Conservation (phyloP, 2,797 vertebrate genomes). For the Acanthornis magna region DNA sequence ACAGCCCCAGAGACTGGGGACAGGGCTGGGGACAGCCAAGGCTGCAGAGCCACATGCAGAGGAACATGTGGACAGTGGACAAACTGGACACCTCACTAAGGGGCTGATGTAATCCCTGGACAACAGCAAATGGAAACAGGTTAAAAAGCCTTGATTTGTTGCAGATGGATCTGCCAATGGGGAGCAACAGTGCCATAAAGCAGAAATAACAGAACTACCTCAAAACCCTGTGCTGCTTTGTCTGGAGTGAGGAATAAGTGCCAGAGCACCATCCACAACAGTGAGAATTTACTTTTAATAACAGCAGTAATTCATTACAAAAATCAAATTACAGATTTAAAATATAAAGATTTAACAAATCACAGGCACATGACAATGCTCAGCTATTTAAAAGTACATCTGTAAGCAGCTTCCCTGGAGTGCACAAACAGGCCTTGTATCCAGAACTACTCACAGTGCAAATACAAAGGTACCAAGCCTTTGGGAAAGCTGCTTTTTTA, state of each 20-base stretch:
- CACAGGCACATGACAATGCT: background rate
- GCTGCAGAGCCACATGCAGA: background rate
- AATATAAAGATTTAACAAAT: background rate
- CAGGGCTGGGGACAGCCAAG: background rate
- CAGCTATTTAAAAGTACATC: background rate
- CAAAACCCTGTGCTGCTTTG: background rate
- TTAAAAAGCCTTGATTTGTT: background rate
- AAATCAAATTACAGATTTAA: background rate
- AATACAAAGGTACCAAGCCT: background rate
- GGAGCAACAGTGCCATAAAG: background rate
- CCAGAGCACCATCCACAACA: background rate
- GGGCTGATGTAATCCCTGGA: background rate
- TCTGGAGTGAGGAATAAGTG: background rate
- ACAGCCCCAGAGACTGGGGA: too few species aligned
- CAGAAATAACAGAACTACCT: background rate
- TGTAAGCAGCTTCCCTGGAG: background rate
- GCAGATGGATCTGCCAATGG: background rate
- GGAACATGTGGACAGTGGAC: background rate
- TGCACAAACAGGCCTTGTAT: background rate
- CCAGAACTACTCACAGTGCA: background rate
- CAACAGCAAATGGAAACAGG: background rate
- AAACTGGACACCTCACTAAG: background rate
- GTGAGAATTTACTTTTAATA: conserved; percentile 44
- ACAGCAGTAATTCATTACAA: background rate
- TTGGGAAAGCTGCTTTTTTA: background rate